phyloP scores from a whole-genome alignment of 92 coral and sea anemone genomes.

The Siderastrea siderea region DNA sequence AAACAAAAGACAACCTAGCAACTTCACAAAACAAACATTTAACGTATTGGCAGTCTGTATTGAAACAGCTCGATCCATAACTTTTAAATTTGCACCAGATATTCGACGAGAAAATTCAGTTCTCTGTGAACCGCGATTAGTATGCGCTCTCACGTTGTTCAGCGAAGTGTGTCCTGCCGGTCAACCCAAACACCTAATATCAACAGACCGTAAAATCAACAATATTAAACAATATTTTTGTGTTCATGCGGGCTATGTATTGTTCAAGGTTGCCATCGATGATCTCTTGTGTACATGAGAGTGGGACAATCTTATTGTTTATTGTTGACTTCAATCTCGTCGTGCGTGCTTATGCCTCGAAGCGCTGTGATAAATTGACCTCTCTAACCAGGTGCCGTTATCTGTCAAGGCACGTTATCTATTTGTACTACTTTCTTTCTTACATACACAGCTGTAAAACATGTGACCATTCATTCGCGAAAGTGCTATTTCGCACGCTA shows the following conservation, averaged over 20 bases:
- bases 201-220: slow-evolving; percentile 47
- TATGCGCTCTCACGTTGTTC: slow-evolving; percentile 79
- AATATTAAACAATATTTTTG: slow-evolving; percentile 20
- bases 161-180: slow-evolving; percentile 51
- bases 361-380: not conserved
- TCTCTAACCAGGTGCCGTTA: not conserved
- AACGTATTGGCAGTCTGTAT: not conserved
- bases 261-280: not conserved
- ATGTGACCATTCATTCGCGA: not conserved
- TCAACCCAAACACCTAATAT: slow-evolving; percentile 4
- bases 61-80: not conserved
- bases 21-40: not conserved
- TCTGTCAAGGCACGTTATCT: not conserved
- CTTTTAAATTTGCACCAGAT: slow-evolving; percentile 5
- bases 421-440: not conserved
- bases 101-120: not conserved
- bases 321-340: slow-evolving; percentile 4
- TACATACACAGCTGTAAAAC: not conserved
- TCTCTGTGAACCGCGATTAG: slow-evolving; percentile 45
- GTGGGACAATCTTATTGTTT: slow-evolving; percentile 11
- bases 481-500: not conserved
- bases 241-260: slow-evolving; percentile 22
- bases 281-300: slow-evolving; percentile 15
- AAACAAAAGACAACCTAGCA: not conserved
- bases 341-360: not conserved